phyloP scores from a whole-genome alignment of 2,888 invertebrate genomes.

The Apotomis turbidana region DNA sequence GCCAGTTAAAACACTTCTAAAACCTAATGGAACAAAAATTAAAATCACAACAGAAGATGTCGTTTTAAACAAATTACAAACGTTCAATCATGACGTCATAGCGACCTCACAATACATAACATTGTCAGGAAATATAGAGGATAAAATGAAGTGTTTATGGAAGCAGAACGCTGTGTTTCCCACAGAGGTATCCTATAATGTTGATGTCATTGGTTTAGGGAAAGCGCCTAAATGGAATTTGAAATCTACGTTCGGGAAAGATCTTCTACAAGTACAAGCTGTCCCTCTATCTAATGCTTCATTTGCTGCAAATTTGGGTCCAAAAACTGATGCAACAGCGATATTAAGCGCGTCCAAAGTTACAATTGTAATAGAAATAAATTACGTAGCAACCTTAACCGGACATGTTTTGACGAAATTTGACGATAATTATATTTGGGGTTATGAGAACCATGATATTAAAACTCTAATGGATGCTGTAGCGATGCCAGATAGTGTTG shows the following conservation, averaged over 20 bases:
- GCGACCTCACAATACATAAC: conserved; percentile 5
- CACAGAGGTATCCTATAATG: neutral
- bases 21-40: conserved; percentile 6
- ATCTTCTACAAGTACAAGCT: neutral
- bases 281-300: neutral
- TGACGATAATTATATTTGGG: conserved; percentile 18
- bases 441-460: conserved; percentile 19
- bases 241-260: conserved; percentile 13
- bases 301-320: conserved; percentile 2
- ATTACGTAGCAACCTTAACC: conserved; percentile 6
- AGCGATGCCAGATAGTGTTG: conserved; percentile 9
- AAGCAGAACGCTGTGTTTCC: conserved; percentile 17
- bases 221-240: conserved; percentile 7
- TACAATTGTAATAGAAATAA: conserved; percentile 4
- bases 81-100: conserved; percentile 3
- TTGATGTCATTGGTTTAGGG: neutral
- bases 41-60: neutral
- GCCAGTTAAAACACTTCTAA: conserved; percentile 9
- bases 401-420: conserved; percentile 10
- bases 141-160: conserved; percentile 13
- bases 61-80: conserved; percentile 6
- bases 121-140: conserved; percentile 21
- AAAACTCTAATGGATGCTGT: conserved; percentile 14
- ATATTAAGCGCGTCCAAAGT: conserved; percentile 18
- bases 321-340: conserved; percentile 11